Conservation (phyloP, 2,113 vertebrate genomes). For the Corydoras maculifer region DNA sequence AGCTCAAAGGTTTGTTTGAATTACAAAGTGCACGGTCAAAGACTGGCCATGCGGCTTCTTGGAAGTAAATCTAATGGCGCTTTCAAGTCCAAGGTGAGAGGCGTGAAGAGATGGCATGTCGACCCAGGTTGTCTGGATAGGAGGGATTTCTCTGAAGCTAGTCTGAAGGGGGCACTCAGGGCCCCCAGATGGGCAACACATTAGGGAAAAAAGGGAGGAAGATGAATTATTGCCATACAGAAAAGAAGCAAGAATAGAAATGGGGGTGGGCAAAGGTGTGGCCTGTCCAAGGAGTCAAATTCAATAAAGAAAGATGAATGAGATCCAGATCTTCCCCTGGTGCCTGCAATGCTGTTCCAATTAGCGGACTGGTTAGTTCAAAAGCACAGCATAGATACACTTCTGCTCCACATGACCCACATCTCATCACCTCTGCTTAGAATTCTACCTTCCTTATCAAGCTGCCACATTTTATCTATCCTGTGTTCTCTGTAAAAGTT, state of each 20-base stretch:
- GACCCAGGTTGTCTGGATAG: conserved; percentile 47
- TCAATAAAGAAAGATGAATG: no score
- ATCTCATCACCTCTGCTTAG: conserved; percentile 56
- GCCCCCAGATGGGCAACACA: conserved; percentile 71
- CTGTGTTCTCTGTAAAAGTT: conserved; percentile 1
- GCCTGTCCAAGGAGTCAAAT: no score
- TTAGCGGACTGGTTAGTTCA: conserved; percentile 63
- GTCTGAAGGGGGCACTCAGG: conserved; percentile 31
- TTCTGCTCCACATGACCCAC: conserved; percentile 52
- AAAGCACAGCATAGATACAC: conserved; percentile 58
- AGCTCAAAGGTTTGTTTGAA: conserved; percentile 65
- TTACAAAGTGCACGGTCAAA: conserved; percentile 69
- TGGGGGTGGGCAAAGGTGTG: no score
- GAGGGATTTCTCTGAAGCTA: conserved; percentile 50
- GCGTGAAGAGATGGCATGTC: conserved; percentile 59
- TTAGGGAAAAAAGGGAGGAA: conserved; percentile 39
- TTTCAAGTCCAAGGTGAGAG: conserved; percentile 67
- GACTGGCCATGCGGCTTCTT: conserved; percentile 53
- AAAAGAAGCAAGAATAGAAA: no score
- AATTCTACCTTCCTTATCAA: conserved; percentile 51
- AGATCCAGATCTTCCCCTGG: conserved; percentile 59
- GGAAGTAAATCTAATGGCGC: conserved; percentile 62
- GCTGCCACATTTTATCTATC: conserved; percentile 47
- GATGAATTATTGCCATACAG: no score
- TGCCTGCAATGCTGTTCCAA: conserved; percentile 68